phyloP scores from a whole-genome alignment of 2,113 vertebrate genomes.

The Rhabdomys dilectus region DNA sequence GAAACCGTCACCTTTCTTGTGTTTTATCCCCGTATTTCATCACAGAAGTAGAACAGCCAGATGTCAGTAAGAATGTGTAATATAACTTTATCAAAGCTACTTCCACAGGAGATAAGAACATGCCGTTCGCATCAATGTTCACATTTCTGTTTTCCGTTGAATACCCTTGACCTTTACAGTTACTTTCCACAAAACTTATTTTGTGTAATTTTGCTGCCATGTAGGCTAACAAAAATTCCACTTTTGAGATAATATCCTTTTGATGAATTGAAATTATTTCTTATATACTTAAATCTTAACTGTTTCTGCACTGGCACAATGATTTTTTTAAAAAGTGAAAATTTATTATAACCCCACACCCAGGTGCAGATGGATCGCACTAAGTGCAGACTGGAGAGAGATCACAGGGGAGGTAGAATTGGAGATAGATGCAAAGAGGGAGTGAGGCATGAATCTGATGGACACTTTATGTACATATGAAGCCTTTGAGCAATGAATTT shows the following conservation, averaged over 20 bases:
- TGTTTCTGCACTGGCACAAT: neutral
- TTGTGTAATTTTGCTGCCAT: slow-evolving; percentile 34
- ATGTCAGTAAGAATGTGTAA: neutral
- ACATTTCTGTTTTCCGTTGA: slow-evolving; percentile 38
- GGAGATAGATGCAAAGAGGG: neutral
- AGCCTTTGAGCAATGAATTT: neutral
- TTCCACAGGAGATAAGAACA: slow-evolving; percentile 25
- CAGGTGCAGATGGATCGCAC: neutral
- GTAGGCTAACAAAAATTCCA: slow-evolving; percentile 12
- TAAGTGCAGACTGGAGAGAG: neutral
- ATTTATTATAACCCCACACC: neutral
- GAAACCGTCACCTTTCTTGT: slow-evolving; percentile 5
- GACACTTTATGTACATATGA: neutral
- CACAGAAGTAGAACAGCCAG: slow-evolving; percentile 21
- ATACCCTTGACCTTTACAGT: slow-evolving; percentile 27
- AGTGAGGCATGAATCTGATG: neutral
- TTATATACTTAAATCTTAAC: slow-evolving; percentile 12
- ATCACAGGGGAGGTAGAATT: neutral
- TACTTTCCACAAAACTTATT: slow-evolving; percentile 30
- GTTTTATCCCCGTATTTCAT: slow-evolving; percentile 14
- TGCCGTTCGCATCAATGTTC: neutral
- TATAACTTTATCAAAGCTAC: slow-evolving; percentile 28
- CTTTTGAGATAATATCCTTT: neutral
- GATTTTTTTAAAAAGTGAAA: neutral
- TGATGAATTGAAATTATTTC: slow-evolving; percentile 40